Evolutionary conservation across 2,888 invertebrate species (phyloP), one percentile per base, ranked within the genome.

Genomic region (Tortricodes alternella): DNA sequence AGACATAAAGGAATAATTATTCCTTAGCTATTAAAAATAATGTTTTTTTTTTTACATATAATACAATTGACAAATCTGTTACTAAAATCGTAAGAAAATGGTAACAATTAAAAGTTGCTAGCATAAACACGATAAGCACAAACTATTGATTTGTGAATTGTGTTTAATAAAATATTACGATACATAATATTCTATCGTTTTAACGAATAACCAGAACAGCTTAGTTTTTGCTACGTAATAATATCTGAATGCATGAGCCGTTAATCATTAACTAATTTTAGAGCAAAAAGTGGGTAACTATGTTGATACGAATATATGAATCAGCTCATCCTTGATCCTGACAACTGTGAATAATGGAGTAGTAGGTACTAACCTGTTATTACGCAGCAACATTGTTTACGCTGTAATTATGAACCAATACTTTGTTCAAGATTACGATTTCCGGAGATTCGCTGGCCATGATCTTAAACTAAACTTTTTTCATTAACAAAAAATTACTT

Each of bases 291-390:
- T 19, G 23, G 11, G 29, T 23, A 46, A 53, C 27, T 29, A 44
- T 52, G 37, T 53, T 44, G 29, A 15, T 37, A 37, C 29, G 11
- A 49, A 32, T 27, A 2, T 53, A 59, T 48, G 55, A 64, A 44
- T 60, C 63, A 56, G 58, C 56, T 60, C 65, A 72, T 55, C 84
- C 85, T 83, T 85, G 85, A 83, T 81, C 83, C 70, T 68, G 71
- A 74, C 76, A 59, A 64, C 64, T 64, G 58, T 11, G 15, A 46
- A 46, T 37, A n/a, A 46, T 38, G 16, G 8, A 13, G 35, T 24
- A 24, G 34, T 41, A 50, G n/a, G n/a, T n/a, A 32, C 29, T 15
- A 51, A 73, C 72, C 70, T 65, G 61, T 70, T 63, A 82, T 82
- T 79, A 80, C 68, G 63, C 51, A 61, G 51, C 11, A 23, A 70